Evolutionary conservation across 1,140 invertebrate genomes (phyloP), one percentile per base, ranked within the genome.

Genomic region (Ostrea edulis): DNA sequence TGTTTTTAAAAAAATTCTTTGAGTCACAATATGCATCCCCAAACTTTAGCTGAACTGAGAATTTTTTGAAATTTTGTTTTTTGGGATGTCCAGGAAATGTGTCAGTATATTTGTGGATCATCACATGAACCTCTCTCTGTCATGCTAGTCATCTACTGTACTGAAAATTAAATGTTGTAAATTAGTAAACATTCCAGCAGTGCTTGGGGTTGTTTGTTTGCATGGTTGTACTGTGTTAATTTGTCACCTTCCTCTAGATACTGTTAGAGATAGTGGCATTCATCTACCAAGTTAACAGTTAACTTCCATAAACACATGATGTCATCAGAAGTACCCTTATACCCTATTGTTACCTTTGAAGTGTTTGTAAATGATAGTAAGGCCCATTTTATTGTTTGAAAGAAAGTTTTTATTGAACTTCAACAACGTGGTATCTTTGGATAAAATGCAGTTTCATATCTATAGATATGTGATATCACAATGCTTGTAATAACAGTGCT

Each of bases 251-350:
- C 68, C 25, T 25, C 35, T 12, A 35, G 35, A 77, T 29, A 35
- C 68, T 8, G 68, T 29, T 25, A 77, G 22, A 1, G 68, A 77
- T 77, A 77, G 14, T 25, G 12, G 29, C 68, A 77, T 77, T 77
- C 68, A 29, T 29, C 29, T 12, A 25, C 22, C 68, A 29, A 25
- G 68, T 22, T 77, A 77, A 77, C 68, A 77, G 68, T 77, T 77
- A 25, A 77, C 68, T 77, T 25, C 68, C 25, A 77, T 77, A 77
- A 77, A 77, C 22, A 77, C 25, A 77, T 77, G 68, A 77, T 77
- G 68, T 77, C 68, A 77, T 77, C 68, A 77, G 11, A 77, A 77
- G 68, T 77, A 77, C 29, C 68, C 25, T 35, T 7, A 77, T 35
- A 44, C 25, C 68, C 17, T 9, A 11, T 71, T 71, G 29, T 12